These are phyloP conservation scores for Turdus rufiventris DNA, from an alignment of 2,113 vertebrate genomes.

Conservation along the genomic window DNA sequence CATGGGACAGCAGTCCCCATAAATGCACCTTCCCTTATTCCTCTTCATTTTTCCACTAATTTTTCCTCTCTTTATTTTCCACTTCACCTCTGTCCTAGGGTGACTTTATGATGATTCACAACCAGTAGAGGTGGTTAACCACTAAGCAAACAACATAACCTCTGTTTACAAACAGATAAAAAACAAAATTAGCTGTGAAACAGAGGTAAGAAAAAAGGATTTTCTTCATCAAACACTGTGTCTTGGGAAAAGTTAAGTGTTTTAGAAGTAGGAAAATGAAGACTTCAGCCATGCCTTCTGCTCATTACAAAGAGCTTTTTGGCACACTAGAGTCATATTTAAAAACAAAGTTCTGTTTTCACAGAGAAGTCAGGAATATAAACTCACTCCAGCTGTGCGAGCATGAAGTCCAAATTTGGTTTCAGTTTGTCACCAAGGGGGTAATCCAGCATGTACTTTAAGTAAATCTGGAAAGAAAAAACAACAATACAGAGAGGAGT, in stretches of 20 bases:
- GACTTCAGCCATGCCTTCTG: neutral
- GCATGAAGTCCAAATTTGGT: constrained; percentile 86
- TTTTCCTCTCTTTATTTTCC: neutral
- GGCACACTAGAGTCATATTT: neutral
- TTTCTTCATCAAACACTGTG: neutral
- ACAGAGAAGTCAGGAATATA: neutral
- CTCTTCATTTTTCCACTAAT: no score
- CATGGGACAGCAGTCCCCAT: neutral
- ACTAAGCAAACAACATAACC: neutral
- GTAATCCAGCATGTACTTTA: constrained; percentile 96
- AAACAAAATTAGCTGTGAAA: neutral
- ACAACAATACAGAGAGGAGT: neutral
- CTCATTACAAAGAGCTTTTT: neutral
- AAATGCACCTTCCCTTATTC: neutral
- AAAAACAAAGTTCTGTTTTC: neutral
- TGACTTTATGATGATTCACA: neutral
- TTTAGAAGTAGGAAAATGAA: neutral
- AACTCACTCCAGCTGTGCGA: constrained; percentile 86
- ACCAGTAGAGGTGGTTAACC: neutral
- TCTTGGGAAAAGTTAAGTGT: neutral
- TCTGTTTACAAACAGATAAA: neutral
- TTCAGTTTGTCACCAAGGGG: constrained; percentile 88
- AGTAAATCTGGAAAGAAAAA: constrained; percentile 82
- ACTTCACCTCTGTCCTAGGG: neutral
- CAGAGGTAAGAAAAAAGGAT: neutral